Percentiles rank a stretch among this genome's conserved stretches.
phyloP scores from a whole-genome alignment of 2,888 invertebrate species.

The Drosophila anomalata region DNA sequence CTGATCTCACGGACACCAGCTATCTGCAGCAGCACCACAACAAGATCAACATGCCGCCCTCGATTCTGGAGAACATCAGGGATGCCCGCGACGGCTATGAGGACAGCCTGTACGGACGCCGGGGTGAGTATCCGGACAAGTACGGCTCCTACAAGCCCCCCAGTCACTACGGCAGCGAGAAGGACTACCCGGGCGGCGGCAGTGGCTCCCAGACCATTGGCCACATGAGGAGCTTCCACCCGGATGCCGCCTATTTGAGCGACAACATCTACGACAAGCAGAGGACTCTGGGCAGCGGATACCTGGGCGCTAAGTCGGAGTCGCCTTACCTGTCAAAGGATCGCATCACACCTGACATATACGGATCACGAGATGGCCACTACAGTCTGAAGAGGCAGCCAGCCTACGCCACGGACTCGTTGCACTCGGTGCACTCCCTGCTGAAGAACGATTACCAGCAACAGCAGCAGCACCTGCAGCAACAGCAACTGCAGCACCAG shows the following conservation, averaged over 20 bases:
- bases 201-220: slow-evolving; percentile 82
- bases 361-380: slow-evolving; percentile 82
- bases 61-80: slow-evolving; percentile 86
- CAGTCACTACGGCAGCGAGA: slow-evolving; percentile 83
- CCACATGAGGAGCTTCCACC: slow-evolving; percentile 83
- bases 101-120: slow-evolving; percentile 79
- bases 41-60: slow-evolving; percentile 85
- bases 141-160: slow-evolving; percentile 82
- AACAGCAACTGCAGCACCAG: slow-evolving; percentile 81
- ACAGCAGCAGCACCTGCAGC: slow-evolving; percentile 77
- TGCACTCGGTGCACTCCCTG: slow-evolving; percentile 83
- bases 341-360: slow-evolving; percentile 83
- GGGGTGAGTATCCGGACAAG: slow-evolving; percentile 82
- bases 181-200: slow-evolving; percentile 78
- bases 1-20: slow-evolving; percentile 89
- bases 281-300: slow-evolving; percentile 78
- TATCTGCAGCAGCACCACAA: slow-evolving; percentile 85
- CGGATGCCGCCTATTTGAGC: slow-evolving; percentile 82
- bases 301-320: slow-evolving; percentile 80
- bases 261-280: slow-evolving; percentile 83
- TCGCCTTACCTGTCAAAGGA: slow-evolving; percentile 84
- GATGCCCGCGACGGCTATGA: slow-evolving; percentile 85
- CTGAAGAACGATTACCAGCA: slow-evolving; percentile 84
- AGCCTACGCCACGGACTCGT: slow-evolving; percentile 79
- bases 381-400: slow-evolving; percentile 82